Conservation (phyloP, 2,113 vertebrate genomes). For the Thryonomys swinderianus region DNA sequence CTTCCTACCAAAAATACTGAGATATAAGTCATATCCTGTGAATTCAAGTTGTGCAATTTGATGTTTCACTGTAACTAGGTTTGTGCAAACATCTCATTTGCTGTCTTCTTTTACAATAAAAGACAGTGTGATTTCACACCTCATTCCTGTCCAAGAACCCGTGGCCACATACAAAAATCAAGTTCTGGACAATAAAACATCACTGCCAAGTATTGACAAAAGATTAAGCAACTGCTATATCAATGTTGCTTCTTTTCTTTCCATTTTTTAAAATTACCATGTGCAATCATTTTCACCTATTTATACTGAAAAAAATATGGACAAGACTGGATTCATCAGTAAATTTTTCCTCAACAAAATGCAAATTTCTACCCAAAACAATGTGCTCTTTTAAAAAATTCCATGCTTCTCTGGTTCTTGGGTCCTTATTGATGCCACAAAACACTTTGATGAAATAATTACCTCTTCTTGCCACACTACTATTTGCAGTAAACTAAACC, state of each 20-base stretch:
- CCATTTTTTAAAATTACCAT: background rate
- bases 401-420: constrained; percentile 19
- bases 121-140: background rate
- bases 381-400: constrained; percentile 17
- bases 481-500: background rate
- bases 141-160: background rate
- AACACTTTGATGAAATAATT: constrained; percentile 3
- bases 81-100: background rate
- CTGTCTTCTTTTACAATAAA: background rate
- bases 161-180: background rate
- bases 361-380: constrained; percentile 31
- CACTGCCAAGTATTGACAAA: background rate
- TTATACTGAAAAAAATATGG: background rate
- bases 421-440: constrained; percentile 28
- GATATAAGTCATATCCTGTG: background rate
- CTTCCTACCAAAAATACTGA: background rate
- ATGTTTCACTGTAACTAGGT: background rate
- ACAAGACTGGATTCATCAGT: background rate
- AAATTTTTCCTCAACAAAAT: constrained; percentile 56
- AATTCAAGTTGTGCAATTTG: background rate
- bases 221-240: background rate
- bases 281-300: background rate
- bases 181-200: background rate
- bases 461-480: background rate
- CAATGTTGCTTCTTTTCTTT: background rate